Percentiles rank a stretch among this genome's conserved stretches.
These are phyloP conservation scores for Drosophila histrio DNA, from an alignment of 2,888 invertebrate genomes.

Conservation along the genomic window DNA sequence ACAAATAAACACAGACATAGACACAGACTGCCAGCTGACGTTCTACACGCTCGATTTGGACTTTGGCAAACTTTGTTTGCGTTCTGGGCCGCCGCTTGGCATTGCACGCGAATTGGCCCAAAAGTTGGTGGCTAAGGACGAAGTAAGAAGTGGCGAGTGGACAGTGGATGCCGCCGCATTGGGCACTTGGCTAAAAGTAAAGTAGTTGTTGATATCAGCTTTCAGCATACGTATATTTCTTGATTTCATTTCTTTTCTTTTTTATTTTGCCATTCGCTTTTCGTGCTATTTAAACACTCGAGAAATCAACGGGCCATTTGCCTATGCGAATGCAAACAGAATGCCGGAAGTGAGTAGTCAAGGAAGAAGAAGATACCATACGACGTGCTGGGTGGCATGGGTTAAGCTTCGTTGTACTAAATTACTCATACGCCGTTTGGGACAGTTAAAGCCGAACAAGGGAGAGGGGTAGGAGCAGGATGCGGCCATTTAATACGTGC, in stretches of 20 bases:
- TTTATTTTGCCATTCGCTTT: slow-evolving; percentile 29
- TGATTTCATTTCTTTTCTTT: slow-evolving; percentile 19
- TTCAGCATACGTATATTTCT: slow-evolving; percentile 51
- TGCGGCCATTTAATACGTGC: slow-evolving; percentile 73
- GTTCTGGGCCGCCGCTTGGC: slow-evolving; percentile 40
- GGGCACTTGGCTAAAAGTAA: slow-evolving; percentile 37
- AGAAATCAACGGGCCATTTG: slow-evolving; percentile 45
- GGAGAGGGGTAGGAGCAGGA: slow-evolving; percentile 26
- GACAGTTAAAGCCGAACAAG: slow-evolving; percentile 2
- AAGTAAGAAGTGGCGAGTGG: slow-evolving; percentile 7
- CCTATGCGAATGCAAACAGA: slow-evolving; percentile 53
- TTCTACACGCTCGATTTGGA: slow-evolving; percentile 70
- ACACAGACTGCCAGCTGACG: slow-evolving; percentile 58
- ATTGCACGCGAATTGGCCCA: slow-evolving; percentile 54
- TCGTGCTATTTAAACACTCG: slow-evolving; percentile 59
- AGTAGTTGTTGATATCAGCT: slow-evolving; percentile 75
- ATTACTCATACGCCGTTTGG: slow-evolving; percentile 72
- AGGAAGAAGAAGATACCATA: slow-evolving; percentile 2
- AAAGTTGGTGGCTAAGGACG: slow-evolving; percentile 5
- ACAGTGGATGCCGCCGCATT: slow-evolving; percentile 15
- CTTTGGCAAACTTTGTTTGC: slow-evolving; percentile 62
- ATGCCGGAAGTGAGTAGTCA: slow-evolving; percentile 37
- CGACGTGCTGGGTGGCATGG: neutral
- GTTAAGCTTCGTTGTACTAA: slow-evolving; percentile 32
- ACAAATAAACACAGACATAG: neutral